Evolutionary conservation across 2,113 vertebrate species (phyloP).

Genomic region (Dipodomys merriami): DNA sequence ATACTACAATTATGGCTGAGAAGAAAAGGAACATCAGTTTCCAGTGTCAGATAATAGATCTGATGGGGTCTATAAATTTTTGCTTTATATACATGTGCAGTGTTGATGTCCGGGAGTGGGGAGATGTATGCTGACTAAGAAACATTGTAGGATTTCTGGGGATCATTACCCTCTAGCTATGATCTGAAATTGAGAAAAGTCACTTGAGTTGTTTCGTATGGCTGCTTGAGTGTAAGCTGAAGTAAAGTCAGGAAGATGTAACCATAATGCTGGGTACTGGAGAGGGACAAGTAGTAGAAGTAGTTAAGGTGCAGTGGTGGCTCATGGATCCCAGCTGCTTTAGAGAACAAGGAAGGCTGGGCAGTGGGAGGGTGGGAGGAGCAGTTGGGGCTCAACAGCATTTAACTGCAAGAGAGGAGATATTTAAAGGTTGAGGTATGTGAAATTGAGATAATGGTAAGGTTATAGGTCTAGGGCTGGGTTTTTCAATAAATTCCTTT

Average conservation of each 20-base stretch:
- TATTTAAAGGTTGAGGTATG: background rate
- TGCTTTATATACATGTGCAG: background rate
- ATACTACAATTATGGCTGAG: conserved; percentile 3
- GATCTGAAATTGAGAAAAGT: conserved; percentile 39
- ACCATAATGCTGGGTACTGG: background rate
- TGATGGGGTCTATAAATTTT: background rate
- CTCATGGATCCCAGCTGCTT: background rate
- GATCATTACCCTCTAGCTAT: background rate
- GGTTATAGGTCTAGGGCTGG: background rate
- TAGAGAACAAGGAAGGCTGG: background rate
- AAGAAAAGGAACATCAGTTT: background rate
- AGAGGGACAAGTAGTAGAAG: background rate
- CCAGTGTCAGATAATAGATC: background rate
- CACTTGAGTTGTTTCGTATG: background rate
- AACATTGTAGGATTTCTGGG: background rate
- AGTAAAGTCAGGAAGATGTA: background rate
- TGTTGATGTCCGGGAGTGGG: background rate
- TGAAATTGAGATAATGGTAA: background rate
- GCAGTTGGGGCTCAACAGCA: background rate
- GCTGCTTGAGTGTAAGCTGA: background rate
- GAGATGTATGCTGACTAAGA: background rate
- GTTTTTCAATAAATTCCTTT: conserved; percentile 55
- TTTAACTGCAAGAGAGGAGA: background rate
- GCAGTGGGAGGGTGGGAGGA: background rate
- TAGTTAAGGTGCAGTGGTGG: background rate